phyloP scores from a whole-genome alignment of 2,888 invertebrate species.

The Hydraecia micacea region DNA sequence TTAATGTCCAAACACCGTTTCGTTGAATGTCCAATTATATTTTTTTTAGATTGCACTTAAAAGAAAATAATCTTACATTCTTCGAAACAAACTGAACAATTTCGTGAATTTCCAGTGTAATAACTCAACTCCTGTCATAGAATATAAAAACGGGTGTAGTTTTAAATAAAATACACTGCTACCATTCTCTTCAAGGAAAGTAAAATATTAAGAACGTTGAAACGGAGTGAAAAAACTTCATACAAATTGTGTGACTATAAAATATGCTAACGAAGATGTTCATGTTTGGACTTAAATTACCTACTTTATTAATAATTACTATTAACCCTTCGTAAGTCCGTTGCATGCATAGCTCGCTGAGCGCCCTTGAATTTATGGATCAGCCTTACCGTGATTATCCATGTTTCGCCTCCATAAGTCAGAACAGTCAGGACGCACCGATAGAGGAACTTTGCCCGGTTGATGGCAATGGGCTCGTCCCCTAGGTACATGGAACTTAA shows the following conservation, averaged over 20 bases:
- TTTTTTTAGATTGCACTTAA: neutral
- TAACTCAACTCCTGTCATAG: constrained; percentile 11
- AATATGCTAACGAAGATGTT: constrained; percentile 10
- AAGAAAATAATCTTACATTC: neutral
- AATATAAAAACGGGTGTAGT: constrained; percentile 9
- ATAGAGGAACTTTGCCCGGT: no score
- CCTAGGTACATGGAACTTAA: no score
- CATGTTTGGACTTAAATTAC: neutral
- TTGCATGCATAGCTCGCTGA: no score
- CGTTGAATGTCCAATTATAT: neutral
- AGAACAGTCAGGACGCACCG: no score
- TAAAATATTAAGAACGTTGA: constrained; percentile 27
- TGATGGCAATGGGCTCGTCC: no score
- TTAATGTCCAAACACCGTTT: neutral
- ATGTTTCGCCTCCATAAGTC: no score
- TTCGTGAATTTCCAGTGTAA: neutral
- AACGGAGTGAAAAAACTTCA: constrained; percentile 16
- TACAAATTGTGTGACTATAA: constrained; percentile 17
- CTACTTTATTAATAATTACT: no score
- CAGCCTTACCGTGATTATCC: no score
- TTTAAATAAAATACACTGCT: constrained; percentile 17
- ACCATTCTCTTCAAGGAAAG: constrained; percentile 16
- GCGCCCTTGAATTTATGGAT: no score
- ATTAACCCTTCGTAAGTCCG: no score
- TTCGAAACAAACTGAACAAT: neutral